A percentile compares a stretch with the other conserved stretches of the same genome.
Conservation (phyloP, 2,888 invertebrate species). For the Onchidella celtica region DNA sequence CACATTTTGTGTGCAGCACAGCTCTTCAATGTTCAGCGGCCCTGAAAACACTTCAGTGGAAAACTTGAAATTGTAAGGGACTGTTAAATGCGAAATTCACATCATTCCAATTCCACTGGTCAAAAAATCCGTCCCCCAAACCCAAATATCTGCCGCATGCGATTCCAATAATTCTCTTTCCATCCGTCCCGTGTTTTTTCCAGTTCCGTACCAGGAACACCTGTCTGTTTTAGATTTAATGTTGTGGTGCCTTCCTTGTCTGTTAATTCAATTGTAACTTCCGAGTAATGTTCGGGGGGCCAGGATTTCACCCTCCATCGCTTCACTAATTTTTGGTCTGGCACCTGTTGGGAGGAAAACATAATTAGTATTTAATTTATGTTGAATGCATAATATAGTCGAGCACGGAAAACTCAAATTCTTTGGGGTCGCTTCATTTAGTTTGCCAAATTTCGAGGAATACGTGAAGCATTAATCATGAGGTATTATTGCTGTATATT, state of each 20-base stretch:
- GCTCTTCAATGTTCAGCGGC: too few species aligned
- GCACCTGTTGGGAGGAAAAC: conserved; percentile 84
- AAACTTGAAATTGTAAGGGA: too few species aligned
- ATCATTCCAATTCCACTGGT: conserved; percentile 36
- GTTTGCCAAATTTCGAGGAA: too few species aligned
- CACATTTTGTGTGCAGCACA: too few species aligned
- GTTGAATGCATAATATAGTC: neutral
- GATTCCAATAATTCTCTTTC: conserved; percentile 88
- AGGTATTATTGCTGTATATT: too few species aligned
- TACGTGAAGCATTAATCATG: too few species aligned
- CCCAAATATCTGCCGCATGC: conserved; percentile 95
- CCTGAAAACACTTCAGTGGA: too few species aligned
- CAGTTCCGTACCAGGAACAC: conserved; percentile 90
- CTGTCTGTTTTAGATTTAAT: conserved; percentile 89
- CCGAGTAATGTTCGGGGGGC: conserved; percentile 95
- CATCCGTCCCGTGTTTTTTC: conserved; percentile 84
- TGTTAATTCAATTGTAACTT: conserved; percentile 90
- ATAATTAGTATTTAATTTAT: neutral
- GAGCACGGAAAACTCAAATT: too few species aligned
- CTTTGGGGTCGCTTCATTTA: too few species aligned
- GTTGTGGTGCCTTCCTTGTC: conserved; percentile 94
- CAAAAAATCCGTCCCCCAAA: conserved; percentile 85
- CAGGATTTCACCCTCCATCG: conserved; percentile 97
- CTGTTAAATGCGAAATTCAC: too few species aligned
- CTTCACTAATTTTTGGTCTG: conserved; percentile 91